Evolutionary conservation across 2,797 vertebrate genomes (phyloP).

Genomic region (Hippopotamyrus pictus): DNA sequence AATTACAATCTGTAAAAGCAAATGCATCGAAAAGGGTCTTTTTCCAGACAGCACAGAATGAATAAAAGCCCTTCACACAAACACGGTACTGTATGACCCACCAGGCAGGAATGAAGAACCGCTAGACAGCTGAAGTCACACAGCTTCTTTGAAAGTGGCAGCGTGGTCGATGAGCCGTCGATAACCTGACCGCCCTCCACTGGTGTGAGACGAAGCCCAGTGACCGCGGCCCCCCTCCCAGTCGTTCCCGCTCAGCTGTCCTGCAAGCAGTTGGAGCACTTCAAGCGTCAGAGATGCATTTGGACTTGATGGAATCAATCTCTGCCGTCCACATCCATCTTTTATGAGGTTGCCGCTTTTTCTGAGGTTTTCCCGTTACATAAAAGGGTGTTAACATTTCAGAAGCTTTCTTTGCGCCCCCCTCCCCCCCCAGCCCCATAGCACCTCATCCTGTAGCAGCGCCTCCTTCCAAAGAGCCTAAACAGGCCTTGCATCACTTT

Average conservation of each 20-base stretch:
- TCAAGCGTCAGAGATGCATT: neutral
- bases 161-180: neutral
- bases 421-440: neutral
- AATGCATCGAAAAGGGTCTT: neutral
- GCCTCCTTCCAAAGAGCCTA: neutral
- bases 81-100: neutral
- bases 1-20: neutral
- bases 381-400: neutral
- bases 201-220: neutral
- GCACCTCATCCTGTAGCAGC: neutral
- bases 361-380: neutral
- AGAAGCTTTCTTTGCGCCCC: neutral
- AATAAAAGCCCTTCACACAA: neutral
- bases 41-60: neutral
- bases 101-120: neutral
- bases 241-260: neutral
- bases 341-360: neutral
- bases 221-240: neutral
- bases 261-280: neutral
- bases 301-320: neutral
- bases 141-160: neutral
- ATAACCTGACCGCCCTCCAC: neutral
- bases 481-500: constrained; percentile 6
- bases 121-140: neutral
- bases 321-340: neutral